Conservation (phyloP, 2,797 vertebrate genomes). For the Chelonia mydas region DNA sequence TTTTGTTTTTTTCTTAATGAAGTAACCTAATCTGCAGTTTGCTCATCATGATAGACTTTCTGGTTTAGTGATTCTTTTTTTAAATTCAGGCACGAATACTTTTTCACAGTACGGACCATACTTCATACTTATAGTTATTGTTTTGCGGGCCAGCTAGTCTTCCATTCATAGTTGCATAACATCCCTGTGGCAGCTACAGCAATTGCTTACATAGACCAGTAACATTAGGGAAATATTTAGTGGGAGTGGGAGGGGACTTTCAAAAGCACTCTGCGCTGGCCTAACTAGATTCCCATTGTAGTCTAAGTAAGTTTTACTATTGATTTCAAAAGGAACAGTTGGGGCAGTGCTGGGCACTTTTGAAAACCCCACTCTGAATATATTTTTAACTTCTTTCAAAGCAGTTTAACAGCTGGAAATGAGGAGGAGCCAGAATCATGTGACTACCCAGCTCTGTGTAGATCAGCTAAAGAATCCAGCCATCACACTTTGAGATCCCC, state of each 20-base stretch:
- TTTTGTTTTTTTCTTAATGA: neutral
- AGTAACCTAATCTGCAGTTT: neutral
- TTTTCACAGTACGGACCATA: neutral
- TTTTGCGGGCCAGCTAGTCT: neutral
- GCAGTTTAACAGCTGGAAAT: neutral
- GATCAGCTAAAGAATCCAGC: neutral
- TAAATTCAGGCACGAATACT: neutral
- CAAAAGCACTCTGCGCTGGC: neutral
- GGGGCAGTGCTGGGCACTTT: neutral
- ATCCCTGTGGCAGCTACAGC: neutral
- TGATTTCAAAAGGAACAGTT: slow-evolving; percentile 6
- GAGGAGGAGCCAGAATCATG: neutral
- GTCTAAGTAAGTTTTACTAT: neutral
- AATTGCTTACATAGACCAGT: slow-evolving; percentile 10
- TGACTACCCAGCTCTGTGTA: neutral
- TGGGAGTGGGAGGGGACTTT: neutral
- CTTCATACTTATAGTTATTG: neutral
- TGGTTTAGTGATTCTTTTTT: too few species aligned
- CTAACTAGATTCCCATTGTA: neutral
- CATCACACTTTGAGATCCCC: neutral
- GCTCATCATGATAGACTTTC: accelerated
- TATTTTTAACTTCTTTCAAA: neutral
- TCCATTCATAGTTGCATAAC: neutral
- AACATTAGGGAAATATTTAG: neutral
- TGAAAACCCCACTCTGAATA: neutral